phyloP scores from a whole-genome alignment of 2,113 vertebrate genomes.

The Petrocephalus zakoni region DNA sequence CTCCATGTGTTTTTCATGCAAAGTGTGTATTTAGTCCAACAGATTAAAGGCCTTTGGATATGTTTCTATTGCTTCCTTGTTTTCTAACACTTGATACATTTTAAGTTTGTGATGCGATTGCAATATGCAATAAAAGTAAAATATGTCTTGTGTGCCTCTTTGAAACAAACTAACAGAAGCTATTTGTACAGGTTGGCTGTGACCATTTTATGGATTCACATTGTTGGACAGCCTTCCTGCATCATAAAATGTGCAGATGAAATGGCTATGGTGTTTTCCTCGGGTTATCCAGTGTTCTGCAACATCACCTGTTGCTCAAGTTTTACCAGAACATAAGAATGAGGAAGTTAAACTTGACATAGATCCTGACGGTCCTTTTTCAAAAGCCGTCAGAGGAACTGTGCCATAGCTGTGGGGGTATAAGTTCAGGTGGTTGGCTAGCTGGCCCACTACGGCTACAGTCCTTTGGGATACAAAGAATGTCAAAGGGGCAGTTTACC shows the following conservation, averaged over 20 bases:
- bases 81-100: slow-evolving; percentile 2
- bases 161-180: not conserved
- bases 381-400: not conserved
- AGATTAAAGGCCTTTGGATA: not conserved
- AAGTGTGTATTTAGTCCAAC: not conserved
- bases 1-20: not conserved
- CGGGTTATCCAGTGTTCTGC: not conserved
- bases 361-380: not conserved
- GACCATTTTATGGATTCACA: not conserved
- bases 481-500: not conserved
- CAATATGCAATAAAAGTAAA: not conserved
- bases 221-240: not conserved
- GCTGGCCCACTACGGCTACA: not conserved
- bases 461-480: not conserved
- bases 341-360: not conserved
- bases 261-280: not conserved
- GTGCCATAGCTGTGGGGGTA: not conserved
- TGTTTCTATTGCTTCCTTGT: not conserved
- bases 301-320: not conserved
- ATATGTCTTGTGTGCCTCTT: not conserved
- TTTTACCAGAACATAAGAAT: not conserved
- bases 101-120: not conserved
- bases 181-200: not conserved
- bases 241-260: not conserved
- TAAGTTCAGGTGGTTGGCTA: not conserved